Base-by-base conservation (phyloP, 2,888 invertebrate genomes). In the Empis livida region DNA sequence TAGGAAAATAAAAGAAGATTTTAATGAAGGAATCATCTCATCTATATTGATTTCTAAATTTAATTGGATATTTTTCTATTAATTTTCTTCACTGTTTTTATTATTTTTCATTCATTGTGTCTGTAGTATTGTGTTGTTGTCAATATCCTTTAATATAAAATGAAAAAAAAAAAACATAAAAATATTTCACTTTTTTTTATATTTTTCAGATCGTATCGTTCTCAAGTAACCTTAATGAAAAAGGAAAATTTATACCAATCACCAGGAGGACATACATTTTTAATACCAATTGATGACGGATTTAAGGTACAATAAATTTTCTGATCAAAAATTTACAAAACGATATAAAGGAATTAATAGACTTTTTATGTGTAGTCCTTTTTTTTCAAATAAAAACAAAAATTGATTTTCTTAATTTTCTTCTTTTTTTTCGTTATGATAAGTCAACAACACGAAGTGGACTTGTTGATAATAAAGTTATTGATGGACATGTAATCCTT, bases 401-500 rank as follows among this genome's bases (percentile, higher is more conserved):
- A 35, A 32, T 15, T 14, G 13, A 16, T 20, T 10, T 47, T 15
- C 10, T 17, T n/a, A 42, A 46, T 44, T 23, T 37, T 11, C 16
- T 5, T 42, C 32, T 20, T 32, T 32, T 48, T 16, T 42, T 39
- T 42, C 6, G 10, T 47, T 38, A 37, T 8, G 32, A 42, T 47
- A 42, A 83, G 83, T 79, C 80, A 50, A 73, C 78, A 17, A 77
- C 81, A 10, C 74, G 84, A 52, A 80, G 82, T 30, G 80, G 82
- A 57, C 74, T 84, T 58, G 82, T 92, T 50, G 90, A 91, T 64
- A 79, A 75, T 42, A 85, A 85, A 64, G 88, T 91, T 47, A 81
- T 93, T 51, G 89, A 91, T 63, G 91, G 90, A 1, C 93, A 94
- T 66, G 84, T 94, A 46, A 85, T 94, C 56, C 88, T 90, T 0